Percentiles rank a stretch among this genome's conserved stretches.
Conservation (phyloP, 1,140 invertebrate genomes). For the Mizuhopecten yessoensis region DNA sequence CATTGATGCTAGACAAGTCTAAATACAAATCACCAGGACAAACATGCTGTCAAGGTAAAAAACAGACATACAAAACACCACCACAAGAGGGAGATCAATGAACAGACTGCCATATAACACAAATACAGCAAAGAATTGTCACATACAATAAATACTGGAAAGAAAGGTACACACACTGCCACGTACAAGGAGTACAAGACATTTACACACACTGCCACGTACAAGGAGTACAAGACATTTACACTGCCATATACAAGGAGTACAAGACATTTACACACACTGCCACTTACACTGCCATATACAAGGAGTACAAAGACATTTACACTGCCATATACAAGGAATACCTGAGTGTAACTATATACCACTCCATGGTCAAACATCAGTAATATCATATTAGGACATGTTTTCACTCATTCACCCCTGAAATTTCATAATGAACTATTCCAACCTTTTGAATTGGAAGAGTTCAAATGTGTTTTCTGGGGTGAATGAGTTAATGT, state of each 20-base stretch:
- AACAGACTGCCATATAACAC: neutral
- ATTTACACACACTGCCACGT: neutral
- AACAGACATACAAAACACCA: neutral
- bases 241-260: neutral
- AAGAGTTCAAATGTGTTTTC: no score
- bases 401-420: no score
- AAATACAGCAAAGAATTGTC: neutral
- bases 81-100: neutral
- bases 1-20: neutral
- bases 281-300: neutral
- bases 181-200: neutral
- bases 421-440: no score
- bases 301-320: neutral
- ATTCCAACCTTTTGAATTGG: no score
- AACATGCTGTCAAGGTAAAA: neutral
- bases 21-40: no score
- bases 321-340: neutral
- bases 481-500: no score
- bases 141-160: neutral
- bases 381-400: neutral
- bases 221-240: neutral
- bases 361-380: neutral
- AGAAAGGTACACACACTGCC: neutral
- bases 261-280: neutral
- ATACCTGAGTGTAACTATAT: constrained; percentile 9